Evolutionary conservation across 1,140 invertebrate species (phyloP), one percentile per base, ranked within the genome.

Genomic region (Drosophila sturtevanti): DNA sequence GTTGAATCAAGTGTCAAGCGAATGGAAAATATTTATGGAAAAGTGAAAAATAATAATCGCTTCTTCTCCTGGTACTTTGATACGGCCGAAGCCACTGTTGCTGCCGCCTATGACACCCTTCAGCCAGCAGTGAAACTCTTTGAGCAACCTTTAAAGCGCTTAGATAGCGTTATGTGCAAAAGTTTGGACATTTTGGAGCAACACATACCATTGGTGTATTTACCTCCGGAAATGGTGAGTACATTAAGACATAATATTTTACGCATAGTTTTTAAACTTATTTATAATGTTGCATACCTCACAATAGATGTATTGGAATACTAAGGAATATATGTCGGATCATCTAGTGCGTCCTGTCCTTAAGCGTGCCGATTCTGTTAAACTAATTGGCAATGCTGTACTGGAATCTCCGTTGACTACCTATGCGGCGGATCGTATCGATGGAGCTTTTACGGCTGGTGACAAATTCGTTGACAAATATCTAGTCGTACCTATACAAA

Each of bases 401-500:
- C 91, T 95, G 52, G 93, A 94, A 55, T 95, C 94, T 59, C 93
- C 94, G 51, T 94, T 96, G 38, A 95, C 95, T 0, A 94, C 94
- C 2, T 94, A 94, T 55, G 96, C 96, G 0, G 95, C 94, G 2
- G 94, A 94, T 44, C 95, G 93, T 18, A 90, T 97, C 6, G 95
- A 96, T 79, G 94, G 94, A 21, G 96, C 95, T 2, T 92, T 97
- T 6, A 94, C 94, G 73, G 94, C 94, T 18, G 96, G 96, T 41
- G 96, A 97, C 81, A 94, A 95, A 81, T 96, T 96, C 75, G 95
- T 97, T 22, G 96, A 97, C 92, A 96, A 94, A 92, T 96, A 96
- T 86, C 92, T 97, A 61, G 68, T 97, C 59, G 68, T 90, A 55
- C 95, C 96, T 16, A 94, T 94, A 12, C 94, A 94, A 9, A 79